Evolutionary conservation across 37 sponge, comb jelly and placozoan species (phyloP), one percentile per base, ranked within the genome.

Genomic region (Tethya wilhelma): DNA sequence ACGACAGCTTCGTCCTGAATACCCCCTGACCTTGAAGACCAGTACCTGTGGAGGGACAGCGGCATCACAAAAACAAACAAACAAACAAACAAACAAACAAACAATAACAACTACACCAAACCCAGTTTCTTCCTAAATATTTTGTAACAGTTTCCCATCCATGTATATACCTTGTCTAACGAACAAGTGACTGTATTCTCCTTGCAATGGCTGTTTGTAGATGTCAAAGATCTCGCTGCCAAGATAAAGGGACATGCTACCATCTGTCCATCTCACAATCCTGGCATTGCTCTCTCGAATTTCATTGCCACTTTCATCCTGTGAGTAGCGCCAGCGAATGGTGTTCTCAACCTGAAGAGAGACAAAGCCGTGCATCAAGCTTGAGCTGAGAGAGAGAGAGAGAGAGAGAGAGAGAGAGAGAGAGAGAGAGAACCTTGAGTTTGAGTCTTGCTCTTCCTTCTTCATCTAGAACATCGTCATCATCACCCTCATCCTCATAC

Each of bases 211-310:
- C 65, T 90, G 87, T 39, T 85, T 72, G 79, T 84, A 64, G 37
- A 98, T 89, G 69, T 98, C 99, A 81, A 98, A 98, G 71, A 96
- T 89, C 85, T 98, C 99, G 30, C 74, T 77, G 31, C 99, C 99
- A 0, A 98, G 87, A 53, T 80, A 84, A 69, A 97, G 79, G 49
- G 91, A 91, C 86, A 90, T 89, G 57, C 82, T 91, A 29, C 99
- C 99, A 73, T 98, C 96, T 43, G 90, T 82, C 99, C 99, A 98
- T 40, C 79, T 69, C 23, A 98, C 99, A 20, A 98, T 69, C 8
- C 91, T 77, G 32, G 96, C 87, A 74, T 98, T 98, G 64, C 99
- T 98, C 83, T 98, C 96, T 31, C 79, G 53, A 3, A 93, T 43
- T 29, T 82, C 87, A 26, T 91, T 75, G 25, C 93, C 96, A 30